A percentile compares a stretch with the other conserved stretches of the same genome.
These are phyloP conservation scores for Pogona vitticeps DNA, from an alignment of 2,113 vertebrate species.

Conservation along the genomic window DNA sequence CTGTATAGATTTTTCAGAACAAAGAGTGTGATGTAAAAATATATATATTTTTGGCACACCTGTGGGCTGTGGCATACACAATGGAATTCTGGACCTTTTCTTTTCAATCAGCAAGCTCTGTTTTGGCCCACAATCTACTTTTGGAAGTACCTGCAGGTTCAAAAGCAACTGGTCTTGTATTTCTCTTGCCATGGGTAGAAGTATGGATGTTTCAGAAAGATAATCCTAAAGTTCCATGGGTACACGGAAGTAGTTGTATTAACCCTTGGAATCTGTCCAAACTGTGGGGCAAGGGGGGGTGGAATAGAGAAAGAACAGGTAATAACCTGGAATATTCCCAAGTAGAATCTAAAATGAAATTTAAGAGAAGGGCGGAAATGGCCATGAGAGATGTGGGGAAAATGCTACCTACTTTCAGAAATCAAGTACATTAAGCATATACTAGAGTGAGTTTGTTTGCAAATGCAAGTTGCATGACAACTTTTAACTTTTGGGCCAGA, in stretches of 20 bases:
- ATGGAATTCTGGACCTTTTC: not conserved
- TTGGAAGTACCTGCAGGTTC: not conserved
- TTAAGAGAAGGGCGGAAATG: slow-evolving; percentile 20
- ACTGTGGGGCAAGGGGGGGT: slow-evolving; percentile 21
- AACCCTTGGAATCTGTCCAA: not conserved
- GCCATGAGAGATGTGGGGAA: slow-evolving; percentile 55
- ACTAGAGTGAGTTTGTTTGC: slow-evolving; percentile 22
- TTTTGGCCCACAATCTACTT: not conserved
- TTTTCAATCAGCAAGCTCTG: not conserved
- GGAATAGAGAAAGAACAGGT: not conserved
- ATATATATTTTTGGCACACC: not conserved
- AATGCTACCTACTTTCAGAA: slow-evolving; percentile 48
- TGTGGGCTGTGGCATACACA: not conserved
- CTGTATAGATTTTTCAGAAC: not conserved
- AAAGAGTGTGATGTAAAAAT: not conserved
- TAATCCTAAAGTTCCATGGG: not conserved
- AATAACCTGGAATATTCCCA: not conserved
- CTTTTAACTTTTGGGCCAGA: not conserved
- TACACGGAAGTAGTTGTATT: not conserved
- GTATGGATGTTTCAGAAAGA: not conserved
- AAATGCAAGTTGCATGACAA: slow-evolving; percentile 37
- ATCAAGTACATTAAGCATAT: slow-evolving; percentile 37
- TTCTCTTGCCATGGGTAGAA: not conserved
- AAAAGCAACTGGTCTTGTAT: no score
- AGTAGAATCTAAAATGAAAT: not conserved